A percentile compares a stretch with the other conserved stretches of the same genome.
These are phyloP conservation scores for Antrozous pallidus DNA, from an alignment of 2,797 vertebrate species.

Conservation along the genomic window DNA sequence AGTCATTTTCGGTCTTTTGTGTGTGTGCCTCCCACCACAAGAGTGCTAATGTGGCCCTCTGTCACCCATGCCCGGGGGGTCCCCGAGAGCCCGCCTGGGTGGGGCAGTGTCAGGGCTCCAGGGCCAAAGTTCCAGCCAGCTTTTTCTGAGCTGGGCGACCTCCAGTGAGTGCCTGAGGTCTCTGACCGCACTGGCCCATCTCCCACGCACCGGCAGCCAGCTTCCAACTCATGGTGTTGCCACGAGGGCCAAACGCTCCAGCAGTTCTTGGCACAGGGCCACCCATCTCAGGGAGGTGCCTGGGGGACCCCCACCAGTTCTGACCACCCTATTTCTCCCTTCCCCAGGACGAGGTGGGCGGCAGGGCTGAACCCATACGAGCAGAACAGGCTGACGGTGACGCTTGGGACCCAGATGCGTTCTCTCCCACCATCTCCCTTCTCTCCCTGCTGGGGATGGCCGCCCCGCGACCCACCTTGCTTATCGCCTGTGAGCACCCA, in stretches of 20 bases:
- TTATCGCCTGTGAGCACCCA: constrained; percentile 98
- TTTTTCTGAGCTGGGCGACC: neutral
- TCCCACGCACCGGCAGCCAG: fast-evolving
- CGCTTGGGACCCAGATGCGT: fast-evolving
- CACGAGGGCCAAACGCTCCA: neutral
- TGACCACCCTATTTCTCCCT: neutral
- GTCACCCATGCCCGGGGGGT: neutral
- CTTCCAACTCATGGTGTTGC: neutral
- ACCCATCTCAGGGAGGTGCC: neutral
- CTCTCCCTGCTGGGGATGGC: neutral
- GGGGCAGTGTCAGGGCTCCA: too few species aligned
- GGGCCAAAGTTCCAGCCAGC: neutral
- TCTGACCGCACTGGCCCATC: neutral
- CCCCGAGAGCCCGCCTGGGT: neutral
- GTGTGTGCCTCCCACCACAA: neutral
- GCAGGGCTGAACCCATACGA: neutral
- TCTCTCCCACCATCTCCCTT: neutral
- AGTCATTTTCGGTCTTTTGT: neutral
- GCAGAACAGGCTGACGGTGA: fast-evolving
- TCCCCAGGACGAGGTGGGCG: neutral
- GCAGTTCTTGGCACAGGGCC: fast-evolving
- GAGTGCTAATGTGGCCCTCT: neutral
- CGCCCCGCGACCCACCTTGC: constrained; percentile 85
- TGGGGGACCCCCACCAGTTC: neutral
- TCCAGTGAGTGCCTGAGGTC: neutral